Evolutionary conservation across 2,888 invertebrate species (phyloP), one percentile per base, ranked within the genome.

Genomic region (Oithona nana): DNA sequence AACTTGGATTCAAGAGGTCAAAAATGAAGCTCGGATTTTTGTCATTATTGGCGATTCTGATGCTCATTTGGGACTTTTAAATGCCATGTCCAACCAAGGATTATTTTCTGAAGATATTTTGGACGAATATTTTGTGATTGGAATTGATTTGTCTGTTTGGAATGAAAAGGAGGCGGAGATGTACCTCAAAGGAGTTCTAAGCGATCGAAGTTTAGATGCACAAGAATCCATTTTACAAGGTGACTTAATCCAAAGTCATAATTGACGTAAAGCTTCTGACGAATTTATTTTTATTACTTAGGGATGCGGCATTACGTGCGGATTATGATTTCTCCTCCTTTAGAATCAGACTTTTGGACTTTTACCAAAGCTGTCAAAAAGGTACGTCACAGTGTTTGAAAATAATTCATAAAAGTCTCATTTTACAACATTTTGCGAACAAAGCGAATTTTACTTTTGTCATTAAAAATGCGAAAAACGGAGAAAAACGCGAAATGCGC

Each of bases 1-100:
- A 26, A 16, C 20, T 16, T 54, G 54, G 54, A 54, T 54, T 11
- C 20, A 54, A 26, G 54, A 54, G 16, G 26, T 26, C 39, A 39
- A 39, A 16, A 16, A 39, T 16, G 6, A 6, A 24, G 54, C 26
- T 16, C 20, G 54, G 26, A 54, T 93, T 74, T 93, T 90, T 75
- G 83, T 93, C 48, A 83, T 90, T 67, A 78, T 93, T 67, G 92
- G 92, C 1, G 84, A 87, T 71, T 84, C 88, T 70, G 87, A 87
- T 71, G 92, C 93, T 70, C 90, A 92, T 72, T 80, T 90, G 66
- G 92, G 90, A 2, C 77, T 93, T n/a, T 81, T 93, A 81, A 78
- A 87, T 64, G 87, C 88, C 50, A 78, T 93, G 74, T 6, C 6
- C 16, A 83, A 90, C 67, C 81, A 86, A 66, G 80, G 81, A 73